phyloP scores from a whole-genome alignment of 2,113 vertebrate genomes.

The Colinus virginianus region DNA sequence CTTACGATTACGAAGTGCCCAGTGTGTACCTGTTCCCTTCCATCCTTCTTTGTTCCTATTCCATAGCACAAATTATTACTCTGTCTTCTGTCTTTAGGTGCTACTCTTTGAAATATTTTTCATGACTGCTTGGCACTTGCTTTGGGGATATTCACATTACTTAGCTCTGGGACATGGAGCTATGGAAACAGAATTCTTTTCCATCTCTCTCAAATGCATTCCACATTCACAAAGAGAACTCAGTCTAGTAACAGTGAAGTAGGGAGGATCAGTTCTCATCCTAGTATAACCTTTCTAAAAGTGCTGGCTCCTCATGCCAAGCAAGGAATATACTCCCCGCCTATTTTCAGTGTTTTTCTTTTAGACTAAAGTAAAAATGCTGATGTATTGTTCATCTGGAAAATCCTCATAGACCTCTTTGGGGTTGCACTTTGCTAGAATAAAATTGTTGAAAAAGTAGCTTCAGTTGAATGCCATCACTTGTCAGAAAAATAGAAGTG shows the following conservation, averaged over 20 bases:
- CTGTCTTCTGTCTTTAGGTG: not conserved
- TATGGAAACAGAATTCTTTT: not conserved
- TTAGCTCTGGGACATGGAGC: not conserved
- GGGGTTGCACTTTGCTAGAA: not conserved
- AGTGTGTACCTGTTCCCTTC: not conserved
- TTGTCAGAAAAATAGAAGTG: not conserved
- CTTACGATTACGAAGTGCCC: not conserved
- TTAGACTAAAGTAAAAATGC: conserved; percentile 1
- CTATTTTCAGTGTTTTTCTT: not conserved
- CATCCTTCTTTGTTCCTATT: not conserved
- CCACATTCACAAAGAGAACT: not conserved
- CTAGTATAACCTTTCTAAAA: not conserved
- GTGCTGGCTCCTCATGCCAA: not conserved
- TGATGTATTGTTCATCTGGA: not conserved
- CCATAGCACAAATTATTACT: not conserved
- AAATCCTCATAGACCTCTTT: not conserved
- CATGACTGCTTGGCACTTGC: not conserved
- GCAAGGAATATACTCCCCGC: not conserved
- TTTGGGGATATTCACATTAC: not conserved
- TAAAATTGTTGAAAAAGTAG: not conserved
- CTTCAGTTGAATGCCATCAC: not conserved
- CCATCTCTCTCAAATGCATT: not conserved
- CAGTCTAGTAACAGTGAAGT: not conserved
- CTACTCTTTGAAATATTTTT: not conserved
- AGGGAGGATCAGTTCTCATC: not conserved